These are phyloP conservation scores for Reticulitermes speratus DNA, from an alignment of 1,140 invertebrate species.

Conservation along the genomic window DNA sequence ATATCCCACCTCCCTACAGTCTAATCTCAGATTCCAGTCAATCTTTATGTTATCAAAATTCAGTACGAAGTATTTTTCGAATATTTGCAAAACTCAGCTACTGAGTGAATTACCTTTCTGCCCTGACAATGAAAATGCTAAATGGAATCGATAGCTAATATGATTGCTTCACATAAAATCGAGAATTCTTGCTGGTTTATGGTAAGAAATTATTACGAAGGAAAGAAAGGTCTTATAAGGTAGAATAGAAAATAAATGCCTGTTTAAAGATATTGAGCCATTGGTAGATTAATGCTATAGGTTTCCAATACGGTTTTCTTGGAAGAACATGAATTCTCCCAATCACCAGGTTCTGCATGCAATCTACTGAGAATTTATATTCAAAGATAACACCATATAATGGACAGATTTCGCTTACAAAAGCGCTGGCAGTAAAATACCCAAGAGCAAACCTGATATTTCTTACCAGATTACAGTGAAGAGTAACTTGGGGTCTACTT, in stretches of 20 bases:
- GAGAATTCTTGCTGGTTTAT: background rate
- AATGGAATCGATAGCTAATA: background rate
- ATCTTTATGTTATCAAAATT: too few species aligned
- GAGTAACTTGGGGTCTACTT: background rate
- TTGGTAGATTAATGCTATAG: background rate
- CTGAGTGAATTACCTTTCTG: background rate
- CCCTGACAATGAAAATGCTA: background rate
- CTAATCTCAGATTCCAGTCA: too few species aligned
- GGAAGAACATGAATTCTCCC: background rate
- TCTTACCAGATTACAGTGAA: background rate
- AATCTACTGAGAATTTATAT: background rate
- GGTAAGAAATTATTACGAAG: background rate
- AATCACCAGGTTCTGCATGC: background rate
- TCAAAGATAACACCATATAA: background rate
- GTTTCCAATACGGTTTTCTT: background rate
- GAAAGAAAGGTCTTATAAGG: background rate
- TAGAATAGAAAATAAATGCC: background rate
- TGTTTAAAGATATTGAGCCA: slow-evolving; percentile 17
- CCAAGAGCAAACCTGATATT: background rate
- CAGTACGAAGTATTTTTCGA: background rate
- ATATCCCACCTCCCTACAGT: too few species aligned
- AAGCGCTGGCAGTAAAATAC: background rate
- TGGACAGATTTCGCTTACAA: background rate
- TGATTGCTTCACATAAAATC: background rate
- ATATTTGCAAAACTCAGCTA: background rate